A percentile compares a stretch with the other conserved stretches of the same genome.
These are phyloP conservation scores for Vidua chalybeata DNA, from an alignment of 2,113 vertebrate genomes.

Conservation along the genomic window DNA sequence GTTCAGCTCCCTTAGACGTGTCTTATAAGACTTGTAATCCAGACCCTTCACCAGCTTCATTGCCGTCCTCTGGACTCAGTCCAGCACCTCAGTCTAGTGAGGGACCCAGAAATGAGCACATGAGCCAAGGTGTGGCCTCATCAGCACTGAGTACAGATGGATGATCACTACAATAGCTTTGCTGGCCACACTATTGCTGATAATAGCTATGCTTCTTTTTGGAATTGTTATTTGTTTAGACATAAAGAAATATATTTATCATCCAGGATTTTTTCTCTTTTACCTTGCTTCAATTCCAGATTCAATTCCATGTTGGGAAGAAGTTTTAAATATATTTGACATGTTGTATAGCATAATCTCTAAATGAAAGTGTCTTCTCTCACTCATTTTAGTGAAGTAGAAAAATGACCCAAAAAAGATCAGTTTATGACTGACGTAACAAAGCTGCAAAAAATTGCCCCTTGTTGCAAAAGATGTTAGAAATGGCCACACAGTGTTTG, in stretches of 20 bases:
- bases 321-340: neutral
- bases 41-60: accelerated
- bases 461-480: neutral
- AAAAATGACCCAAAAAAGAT: neutral
- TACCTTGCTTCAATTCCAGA: neutral
- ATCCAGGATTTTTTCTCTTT: neutral
- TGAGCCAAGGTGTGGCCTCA: accelerated
- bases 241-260: neutral
- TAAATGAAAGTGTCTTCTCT: neutral
- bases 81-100: neutral
- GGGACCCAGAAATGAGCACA: neutral
- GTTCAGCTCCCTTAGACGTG: accelerated
- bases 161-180: accelerated
- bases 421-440: neutral
- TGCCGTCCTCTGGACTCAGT: accelerated
- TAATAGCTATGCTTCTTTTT: neutral
- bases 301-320: neutral
- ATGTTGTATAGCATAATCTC: neutral
- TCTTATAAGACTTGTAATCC: accelerated
- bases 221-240: neutral
- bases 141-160: accelerated
- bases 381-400: neutral
- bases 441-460: neutral
- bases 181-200: neutral
- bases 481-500: neutral